These are phyloP conservation scores for Eilema sororculum DNA, from an alignment of 2,888 invertebrate species.

Conservation along the genomic window DNA sequence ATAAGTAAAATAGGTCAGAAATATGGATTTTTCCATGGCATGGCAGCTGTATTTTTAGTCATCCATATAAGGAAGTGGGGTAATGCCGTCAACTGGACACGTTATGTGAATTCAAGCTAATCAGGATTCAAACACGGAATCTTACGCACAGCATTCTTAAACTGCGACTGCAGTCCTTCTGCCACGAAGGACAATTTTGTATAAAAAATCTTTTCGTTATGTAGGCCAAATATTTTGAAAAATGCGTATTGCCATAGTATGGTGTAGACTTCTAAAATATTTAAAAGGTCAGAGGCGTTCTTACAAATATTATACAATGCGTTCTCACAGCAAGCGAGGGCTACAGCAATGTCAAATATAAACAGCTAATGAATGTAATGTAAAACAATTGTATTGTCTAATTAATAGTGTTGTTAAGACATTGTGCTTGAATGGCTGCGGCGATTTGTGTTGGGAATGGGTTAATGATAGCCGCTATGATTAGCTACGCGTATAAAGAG, in stretches of 20 bases:
- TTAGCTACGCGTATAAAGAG: not conserved
- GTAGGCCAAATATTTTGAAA: constrained; percentile 1
- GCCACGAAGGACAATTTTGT: not conserved
- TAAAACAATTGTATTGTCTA: constrained; percentile 32
- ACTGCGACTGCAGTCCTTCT: not conserved
- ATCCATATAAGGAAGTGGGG: too few species aligned
- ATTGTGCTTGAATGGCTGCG: constrained; percentile 28
- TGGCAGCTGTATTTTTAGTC: too few species aligned
- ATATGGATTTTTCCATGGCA: too few species aligned
- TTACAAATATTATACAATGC: constrained; percentile 51
- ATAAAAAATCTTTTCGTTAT: not conserved
- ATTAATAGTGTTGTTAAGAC: constrained; percentile 23
- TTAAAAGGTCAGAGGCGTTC: constrained; percentile 11
- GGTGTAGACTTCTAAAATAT: not conserved
- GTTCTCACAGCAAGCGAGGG: constrained; percentile 30
- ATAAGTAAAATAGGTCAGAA: too few species aligned
- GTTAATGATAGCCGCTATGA: constrained; percentile 5
- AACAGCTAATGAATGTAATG: constrained; percentile 22
- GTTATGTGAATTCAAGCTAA: not conserved
- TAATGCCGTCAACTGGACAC: too few species aligned
- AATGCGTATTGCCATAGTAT: not conserved
- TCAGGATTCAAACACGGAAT: not conserved
- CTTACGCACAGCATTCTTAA: too few species aligned
- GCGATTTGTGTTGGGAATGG: constrained; percentile 19
- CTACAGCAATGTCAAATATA: constrained; percentile 21